These are phyloP conservation scores for Oreortyx pictus DNA, from an alignment of 2,797 vertebrate species.

Conservation along the genomic window DNA sequence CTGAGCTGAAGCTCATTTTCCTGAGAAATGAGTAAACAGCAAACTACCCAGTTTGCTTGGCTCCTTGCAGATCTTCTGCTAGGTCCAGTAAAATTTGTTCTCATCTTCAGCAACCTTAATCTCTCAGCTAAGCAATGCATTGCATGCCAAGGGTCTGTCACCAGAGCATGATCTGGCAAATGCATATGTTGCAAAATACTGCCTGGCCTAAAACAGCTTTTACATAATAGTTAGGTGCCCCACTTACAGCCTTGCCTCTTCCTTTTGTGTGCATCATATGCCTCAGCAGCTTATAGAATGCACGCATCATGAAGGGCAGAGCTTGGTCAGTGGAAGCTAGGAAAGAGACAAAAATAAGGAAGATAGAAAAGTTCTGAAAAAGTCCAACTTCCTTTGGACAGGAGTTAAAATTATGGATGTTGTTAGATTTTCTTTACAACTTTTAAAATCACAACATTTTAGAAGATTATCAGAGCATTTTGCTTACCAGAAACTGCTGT, in stretches of 20 bases:
- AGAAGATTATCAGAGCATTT: neutral
- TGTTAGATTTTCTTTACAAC: neutral
- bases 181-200: neutral
- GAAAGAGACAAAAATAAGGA: neutral
- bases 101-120: constrained; percentile 16
- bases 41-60: neutral
- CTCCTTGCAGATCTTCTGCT: neutral
- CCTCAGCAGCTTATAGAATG: neutral
- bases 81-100: constrained; percentile 28
- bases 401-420: neutral
- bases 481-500: neutral
- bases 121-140: neutral
- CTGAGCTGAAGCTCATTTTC: neutral
- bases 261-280: neutral
- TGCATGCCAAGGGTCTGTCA: neutral
- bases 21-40: neutral
- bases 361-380: neutral
- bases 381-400: neutral
- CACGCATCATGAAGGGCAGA: neutral
- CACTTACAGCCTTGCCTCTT: neutral
- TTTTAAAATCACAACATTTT: neutral
- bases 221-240: neutral
- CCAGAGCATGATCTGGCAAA: neutral
- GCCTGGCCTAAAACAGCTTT: neutral
- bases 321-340: neutral